phyloP scores from a whole-genome alignment of 2,113 vertebrate genomes.

The Festucalex cinctus region DNA sequence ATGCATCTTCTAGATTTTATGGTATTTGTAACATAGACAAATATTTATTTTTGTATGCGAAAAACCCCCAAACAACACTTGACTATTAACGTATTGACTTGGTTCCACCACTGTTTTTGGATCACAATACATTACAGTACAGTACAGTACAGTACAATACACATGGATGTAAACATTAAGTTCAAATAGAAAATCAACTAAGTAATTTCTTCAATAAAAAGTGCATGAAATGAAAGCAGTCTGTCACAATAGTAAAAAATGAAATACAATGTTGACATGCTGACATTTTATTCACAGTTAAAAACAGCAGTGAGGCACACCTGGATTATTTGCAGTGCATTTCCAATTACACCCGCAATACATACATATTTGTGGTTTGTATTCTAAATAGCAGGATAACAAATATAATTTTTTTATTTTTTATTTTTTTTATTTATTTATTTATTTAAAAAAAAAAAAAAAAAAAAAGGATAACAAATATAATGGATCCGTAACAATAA shows the following conservation, averaged over 20 bases:
- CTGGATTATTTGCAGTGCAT: not conserved
- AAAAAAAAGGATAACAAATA: not conserved
- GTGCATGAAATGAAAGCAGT: not conserved
- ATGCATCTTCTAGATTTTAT: not conserved
- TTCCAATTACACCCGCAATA: not conserved
- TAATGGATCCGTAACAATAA: not conserved
- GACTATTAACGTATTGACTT: not conserved
- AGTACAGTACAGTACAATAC: too few species aligned
- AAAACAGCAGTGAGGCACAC: constrained; percentile 6
- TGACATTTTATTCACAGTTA: not conserved
- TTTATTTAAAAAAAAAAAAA: too few species aligned
- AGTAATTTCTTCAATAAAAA: not conserved
- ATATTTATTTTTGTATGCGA: not conserved
- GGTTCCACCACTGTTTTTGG: not conserved
- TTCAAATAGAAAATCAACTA: not conserved
- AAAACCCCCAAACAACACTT: not conserved
- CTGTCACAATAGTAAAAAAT: constrained; percentile 1
- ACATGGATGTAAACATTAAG: not conserved
- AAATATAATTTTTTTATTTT: too few species aligned
- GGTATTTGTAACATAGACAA: not conserved
- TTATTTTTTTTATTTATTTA: too few species aligned
- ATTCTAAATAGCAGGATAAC: not conserved
- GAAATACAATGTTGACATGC: constrained; percentile 6
- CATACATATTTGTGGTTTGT: not conserved
- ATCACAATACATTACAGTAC: too few species aligned